phyloP scores from a whole-genome alignment of 1,140 invertebrate genomes.

The Delia radicum region DNA sequence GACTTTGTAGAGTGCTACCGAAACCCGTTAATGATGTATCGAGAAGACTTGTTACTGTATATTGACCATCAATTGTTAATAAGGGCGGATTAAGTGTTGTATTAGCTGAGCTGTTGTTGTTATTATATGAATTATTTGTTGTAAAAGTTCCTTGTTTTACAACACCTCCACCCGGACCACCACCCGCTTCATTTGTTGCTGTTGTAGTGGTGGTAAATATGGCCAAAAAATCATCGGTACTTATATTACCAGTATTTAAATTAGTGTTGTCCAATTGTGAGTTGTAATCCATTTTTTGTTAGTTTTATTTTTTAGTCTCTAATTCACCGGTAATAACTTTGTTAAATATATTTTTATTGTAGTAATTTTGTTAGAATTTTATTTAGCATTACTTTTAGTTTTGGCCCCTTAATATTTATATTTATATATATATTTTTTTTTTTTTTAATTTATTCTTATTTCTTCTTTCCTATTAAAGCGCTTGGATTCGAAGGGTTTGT shows the following conservation, averaged over 20 bases:
- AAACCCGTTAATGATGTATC: conserved; percentile 15
- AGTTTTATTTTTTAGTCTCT: background rate
- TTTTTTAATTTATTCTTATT: conserved; percentile 3
- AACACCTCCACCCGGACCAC: conserved; percentile 19
- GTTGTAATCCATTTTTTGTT: conserved; percentile 30
- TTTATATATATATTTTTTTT: background rate
- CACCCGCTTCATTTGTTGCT: conserved; percentile 10
- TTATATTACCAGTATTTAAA: conserved; percentile 51
- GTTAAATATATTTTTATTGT: no score
- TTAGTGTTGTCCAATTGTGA: conserved; percentile 25
- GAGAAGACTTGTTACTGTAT: conserved; percentile 39
- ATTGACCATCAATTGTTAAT: conserved; percentile 42
- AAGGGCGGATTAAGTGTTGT: conserved; percentile 47
- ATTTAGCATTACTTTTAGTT: conserved; percentile 1
- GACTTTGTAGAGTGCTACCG: conserved; percentile 29
- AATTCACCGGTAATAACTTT: no score
- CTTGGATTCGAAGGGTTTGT: no score
- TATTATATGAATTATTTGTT: conserved; percentile 10
- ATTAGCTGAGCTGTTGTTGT: conserved; percentile 29
- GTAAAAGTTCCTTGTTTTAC: background rate
- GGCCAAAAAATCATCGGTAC: conserved; percentile 51
- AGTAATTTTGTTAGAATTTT: background rate
- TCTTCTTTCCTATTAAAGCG: background rate
- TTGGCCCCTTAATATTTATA: conserved; percentile 16
- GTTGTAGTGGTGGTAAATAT: conserved; percentile 40